Conservation (phyloP, 2,113 vertebrate species). For the Heterotilapia buettikoferi region DNA sequence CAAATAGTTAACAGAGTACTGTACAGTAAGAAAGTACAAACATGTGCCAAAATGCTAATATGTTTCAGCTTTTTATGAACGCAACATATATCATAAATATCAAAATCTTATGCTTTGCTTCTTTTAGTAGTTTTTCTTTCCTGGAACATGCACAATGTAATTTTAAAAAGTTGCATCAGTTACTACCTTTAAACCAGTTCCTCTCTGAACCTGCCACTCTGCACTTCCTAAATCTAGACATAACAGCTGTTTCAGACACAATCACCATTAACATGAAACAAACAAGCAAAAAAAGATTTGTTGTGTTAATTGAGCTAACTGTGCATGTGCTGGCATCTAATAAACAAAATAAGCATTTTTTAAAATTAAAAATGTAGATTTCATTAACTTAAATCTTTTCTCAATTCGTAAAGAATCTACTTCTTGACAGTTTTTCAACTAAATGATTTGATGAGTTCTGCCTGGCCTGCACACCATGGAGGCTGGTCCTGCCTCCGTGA, state of each 20-base stretch:
- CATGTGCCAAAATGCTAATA: neutral
- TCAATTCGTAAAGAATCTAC: neutral
- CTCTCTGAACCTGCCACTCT: neutral
- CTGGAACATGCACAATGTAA: neutral
- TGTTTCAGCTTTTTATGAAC: neutral
- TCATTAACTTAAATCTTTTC: neutral
- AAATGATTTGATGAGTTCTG: slow-evolving; percentile 7
- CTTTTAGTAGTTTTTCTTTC: neutral
- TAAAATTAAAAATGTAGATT: neutral
- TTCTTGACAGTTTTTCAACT: slow-evolving; percentile 14
- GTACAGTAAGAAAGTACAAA: neutral
- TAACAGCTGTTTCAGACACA: neutral
- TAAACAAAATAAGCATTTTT: neutral
- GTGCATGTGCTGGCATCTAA: neutral
- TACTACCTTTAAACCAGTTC: neutral
- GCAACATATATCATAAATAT: neutral
- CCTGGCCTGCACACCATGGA: neutral
- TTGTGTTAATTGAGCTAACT: neutral
- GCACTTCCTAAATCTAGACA: neutral
- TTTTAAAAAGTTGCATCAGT: neutral
- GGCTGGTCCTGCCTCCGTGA: neutral
- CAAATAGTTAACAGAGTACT: neutral
- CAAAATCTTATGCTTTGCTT: neutral
- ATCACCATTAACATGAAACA: neutral
- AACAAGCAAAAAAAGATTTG: neutral